Evolutionary conservation across 2,888 invertebrate species (phyloP), one percentile per base, ranked within the genome.

Genomic region (Thumatha senex): DNA sequence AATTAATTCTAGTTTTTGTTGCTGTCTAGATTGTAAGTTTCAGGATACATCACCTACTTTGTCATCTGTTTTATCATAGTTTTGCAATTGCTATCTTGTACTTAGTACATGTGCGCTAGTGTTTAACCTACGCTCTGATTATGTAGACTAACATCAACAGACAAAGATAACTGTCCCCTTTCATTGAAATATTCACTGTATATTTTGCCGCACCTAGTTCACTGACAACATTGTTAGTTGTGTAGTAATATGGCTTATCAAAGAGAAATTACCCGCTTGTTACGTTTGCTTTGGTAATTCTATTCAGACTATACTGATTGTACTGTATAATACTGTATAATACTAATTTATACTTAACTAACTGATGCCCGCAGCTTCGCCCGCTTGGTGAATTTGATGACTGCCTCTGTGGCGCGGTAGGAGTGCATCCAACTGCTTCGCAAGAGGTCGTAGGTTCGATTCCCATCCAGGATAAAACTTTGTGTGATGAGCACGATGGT

Each of bases 121-220:
- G 9, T 8, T 31, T 31, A 18, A 39, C 18, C 10, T n/a, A 18
- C 18, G n/a, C n/a, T n/a, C 15, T 18, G n/a, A 38, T 39, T 43
- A 49, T 44, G 34, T 44, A 44, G 34, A 49, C 30, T 12, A 40
- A 15, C 12, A 43, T 40, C 39, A 44, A 30, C 14, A 11, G 14
- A 12, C 30, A 46, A 34, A 46, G 46, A 46, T 42, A 51, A 40
- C 46, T 51, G 38, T 38, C 43, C 42, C 35, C 39, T 51, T 15
- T 35, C 8, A 12, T 35, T 40, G 14, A 43, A 43, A 46, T 42
- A 39, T 15, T 42, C 34, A 30, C 13, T 18, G 48, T 46, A 46
- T 39, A 36, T 42, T 24, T 29, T 38, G 33, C 31, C 46, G 24
- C 51, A 38, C 51, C 51, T 13, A 46, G 8, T 12, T 9, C 11